Conservation (phyloP, 2,113 vertebrate genomes). For the Psettodes erumei region DNA sequence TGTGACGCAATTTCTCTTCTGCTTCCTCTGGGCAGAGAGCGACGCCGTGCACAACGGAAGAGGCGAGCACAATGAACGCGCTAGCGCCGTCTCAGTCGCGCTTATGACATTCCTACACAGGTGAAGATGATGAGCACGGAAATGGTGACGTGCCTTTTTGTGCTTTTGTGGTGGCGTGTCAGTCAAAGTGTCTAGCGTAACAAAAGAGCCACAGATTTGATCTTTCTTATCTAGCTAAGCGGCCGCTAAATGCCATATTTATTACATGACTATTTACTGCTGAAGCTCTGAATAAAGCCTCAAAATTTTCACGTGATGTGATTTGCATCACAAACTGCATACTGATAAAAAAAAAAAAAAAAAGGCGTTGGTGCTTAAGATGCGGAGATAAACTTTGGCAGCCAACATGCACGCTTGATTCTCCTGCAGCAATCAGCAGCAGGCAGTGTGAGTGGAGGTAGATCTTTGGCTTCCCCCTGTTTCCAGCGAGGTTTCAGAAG, state of each 20-base stretch:
- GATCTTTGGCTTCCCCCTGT: neutral
- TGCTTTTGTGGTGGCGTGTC: neutral
- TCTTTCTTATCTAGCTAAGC: neutral
- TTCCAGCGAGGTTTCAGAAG: constrained; percentile 29
- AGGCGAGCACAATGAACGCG: constrained; percentile 9
- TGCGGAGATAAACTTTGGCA: neutral
- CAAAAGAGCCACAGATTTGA: neutral
- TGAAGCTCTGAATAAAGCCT: neutral
- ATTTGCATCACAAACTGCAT: constrained; percentile 2
- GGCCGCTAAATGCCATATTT: neutral
- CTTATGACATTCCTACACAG: constrained; percentile 10
- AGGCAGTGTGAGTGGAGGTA: constrained; percentile 5
- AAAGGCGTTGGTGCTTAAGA: neutral
- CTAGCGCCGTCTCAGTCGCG: neutral
- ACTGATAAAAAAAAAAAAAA: too few relatives aligned
- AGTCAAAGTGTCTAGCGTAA: neutral
- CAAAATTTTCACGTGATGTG: neutral
- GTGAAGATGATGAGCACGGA: neutral
- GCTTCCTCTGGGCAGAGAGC: constrained; percentile 33
- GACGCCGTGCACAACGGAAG: constrained; percentile 20
- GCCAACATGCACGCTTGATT: constrained; percentile 5
- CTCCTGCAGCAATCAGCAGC: neutral
- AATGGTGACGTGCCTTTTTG: neutral
- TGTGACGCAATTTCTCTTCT: constrained; percentile 44
- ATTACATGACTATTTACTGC: neutral